These are phyloP conservation scores for Acrocephalus scirpaceus DNA, from an alignment of 2,797 vertebrate species.

Conservation along the genomic window DNA sequence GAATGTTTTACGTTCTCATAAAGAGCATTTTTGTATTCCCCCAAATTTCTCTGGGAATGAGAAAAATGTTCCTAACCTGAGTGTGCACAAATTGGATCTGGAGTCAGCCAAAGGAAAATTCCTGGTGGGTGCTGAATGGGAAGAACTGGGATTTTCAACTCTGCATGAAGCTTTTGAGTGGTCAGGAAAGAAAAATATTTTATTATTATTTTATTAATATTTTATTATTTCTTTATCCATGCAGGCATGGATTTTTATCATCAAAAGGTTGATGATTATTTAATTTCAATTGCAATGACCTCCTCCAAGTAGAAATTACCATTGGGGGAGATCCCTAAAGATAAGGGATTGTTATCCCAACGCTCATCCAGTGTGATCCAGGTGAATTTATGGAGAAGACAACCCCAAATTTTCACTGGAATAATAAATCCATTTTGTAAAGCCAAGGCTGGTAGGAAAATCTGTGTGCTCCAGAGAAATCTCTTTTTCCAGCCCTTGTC, in stretches of 20 bases:
- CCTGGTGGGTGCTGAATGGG: background rate
- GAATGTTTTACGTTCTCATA: background rate
- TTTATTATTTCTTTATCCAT: background rate
- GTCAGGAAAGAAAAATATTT: background rate
- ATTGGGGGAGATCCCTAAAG: no score
- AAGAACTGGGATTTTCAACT: background rate
- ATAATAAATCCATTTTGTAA: background rate
- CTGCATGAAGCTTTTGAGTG: background rate
- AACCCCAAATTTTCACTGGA: background rate
- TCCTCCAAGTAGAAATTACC: background rate
- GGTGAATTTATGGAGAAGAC: background rate
- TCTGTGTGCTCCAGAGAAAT: background rate
- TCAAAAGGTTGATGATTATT: accelerated
- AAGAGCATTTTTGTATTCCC: background rate
- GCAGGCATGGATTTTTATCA: accelerated
- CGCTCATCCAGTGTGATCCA: background rate
- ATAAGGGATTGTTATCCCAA: background rate
- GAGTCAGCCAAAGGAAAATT: background rate
- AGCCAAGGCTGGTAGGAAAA: background rate
- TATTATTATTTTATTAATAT: background rate
- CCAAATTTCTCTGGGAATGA: background rate
- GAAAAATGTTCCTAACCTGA: background rate
- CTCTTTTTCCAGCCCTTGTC: background rate
- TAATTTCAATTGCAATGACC: background rate
- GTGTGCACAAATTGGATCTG: no score